A percentile compares a stretch with the other conserved stretches of the same genome.
phyloP scores from a whole-genome alignment of 2,113 vertebrate genomes.

The Podilymbus podiceps region DNA sequence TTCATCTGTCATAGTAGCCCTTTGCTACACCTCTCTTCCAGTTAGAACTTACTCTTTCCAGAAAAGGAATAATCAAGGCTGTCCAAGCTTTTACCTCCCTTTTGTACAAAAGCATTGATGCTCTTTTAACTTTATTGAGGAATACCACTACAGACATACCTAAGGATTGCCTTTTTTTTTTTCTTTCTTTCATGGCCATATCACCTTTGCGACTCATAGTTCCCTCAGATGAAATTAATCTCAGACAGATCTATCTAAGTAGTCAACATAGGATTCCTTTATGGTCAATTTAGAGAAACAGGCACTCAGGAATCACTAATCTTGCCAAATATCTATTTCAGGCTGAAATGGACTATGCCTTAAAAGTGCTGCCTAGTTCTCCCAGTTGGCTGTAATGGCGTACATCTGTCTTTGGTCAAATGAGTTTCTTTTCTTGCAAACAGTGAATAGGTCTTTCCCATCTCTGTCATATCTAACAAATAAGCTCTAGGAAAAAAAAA shows the following conservation, averaged over 20 bases:
- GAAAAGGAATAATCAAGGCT: neutral
- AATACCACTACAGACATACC: neutral
- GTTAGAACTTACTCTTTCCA: neutral
- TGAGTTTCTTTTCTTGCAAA: neutral
- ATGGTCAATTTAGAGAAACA: neutral
- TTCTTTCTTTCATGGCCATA: neutral
- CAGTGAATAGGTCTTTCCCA: neutral
- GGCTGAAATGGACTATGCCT: neutral
- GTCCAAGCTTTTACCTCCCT: neutral
- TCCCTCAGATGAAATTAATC: neutral
- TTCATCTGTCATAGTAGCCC: neutral
- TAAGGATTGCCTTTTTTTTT: neutral
- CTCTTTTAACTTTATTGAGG: neutral
- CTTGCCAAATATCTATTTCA: slow-evolving; percentile 30
- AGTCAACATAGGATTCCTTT: neutral
- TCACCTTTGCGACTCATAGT: neutral
- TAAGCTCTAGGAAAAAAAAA: neutral
- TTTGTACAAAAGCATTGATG: neutral
- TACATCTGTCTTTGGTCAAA: slow-evolving; percentile 22
- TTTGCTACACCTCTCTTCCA: neutral
- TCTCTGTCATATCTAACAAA: neutral
- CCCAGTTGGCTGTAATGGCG: neutral
- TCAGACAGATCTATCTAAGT: neutral
- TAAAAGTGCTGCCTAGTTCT: slow-evolving; percentile 4
- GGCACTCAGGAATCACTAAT: neutral